A percentile compares a stretch with the other conserved stretches of the same genome.
These are phyloP conservation scores for Agonopterix heracliana DNA, from an alignment of 2,888 invertebrate genomes.

Conservation along the genomic window DNA sequence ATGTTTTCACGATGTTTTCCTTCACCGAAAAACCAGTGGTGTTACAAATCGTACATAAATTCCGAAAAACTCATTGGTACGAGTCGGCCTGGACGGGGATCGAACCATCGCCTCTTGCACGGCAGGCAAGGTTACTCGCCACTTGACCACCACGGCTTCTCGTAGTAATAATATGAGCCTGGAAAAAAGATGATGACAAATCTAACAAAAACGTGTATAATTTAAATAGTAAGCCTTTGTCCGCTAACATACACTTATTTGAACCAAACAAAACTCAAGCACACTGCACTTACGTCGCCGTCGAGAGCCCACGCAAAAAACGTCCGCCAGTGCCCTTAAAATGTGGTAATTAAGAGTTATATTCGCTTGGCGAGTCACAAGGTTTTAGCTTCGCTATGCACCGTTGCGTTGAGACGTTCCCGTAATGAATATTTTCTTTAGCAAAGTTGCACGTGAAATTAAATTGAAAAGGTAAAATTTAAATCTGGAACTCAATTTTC, in stretches of 20 bases:
- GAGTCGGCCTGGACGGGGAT: too few species aligned
- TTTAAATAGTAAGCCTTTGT: too few species aligned
- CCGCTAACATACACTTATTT: slow-evolving; percentile 14
- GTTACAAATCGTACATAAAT: too few species aligned
- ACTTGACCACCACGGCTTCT: too few species aligned
- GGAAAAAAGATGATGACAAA: too few species aligned
- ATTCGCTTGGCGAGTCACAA: slow-evolving; percentile 64
- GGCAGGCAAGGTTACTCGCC: too few species aligned
- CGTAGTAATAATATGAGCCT: too few species aligned
- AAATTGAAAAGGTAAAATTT: slow-evolving; percentile 54
- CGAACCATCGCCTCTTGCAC: too few species aligned
- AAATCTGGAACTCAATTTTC: slow-evolving; percentile 31
- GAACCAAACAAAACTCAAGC: slow-evolving; percentile 40
- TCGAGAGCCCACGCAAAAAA: slow-evolving; percentile 43
- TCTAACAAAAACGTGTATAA: too few species aligned
- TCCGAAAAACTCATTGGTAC: too few species aligned
- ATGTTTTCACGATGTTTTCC: too few species aligned
- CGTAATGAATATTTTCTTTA: slow-evolving; percentile 38
- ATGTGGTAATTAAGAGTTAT: slow-evolving; percentile 60
- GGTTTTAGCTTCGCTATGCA: slow-evolving; percentile 39
- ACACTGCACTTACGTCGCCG: slow-evolving; percentile 41
- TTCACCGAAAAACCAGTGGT: too few species aligned
- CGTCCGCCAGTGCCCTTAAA: slow-evolving; percentile 59
- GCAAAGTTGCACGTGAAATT: slow-evolving; percentile 48
- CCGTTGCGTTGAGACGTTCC: slow-evolving; percentile 40